Conservation (phyloP, 2,888 invertebrate genomes). For the Trisateles emortualis region DNA sequence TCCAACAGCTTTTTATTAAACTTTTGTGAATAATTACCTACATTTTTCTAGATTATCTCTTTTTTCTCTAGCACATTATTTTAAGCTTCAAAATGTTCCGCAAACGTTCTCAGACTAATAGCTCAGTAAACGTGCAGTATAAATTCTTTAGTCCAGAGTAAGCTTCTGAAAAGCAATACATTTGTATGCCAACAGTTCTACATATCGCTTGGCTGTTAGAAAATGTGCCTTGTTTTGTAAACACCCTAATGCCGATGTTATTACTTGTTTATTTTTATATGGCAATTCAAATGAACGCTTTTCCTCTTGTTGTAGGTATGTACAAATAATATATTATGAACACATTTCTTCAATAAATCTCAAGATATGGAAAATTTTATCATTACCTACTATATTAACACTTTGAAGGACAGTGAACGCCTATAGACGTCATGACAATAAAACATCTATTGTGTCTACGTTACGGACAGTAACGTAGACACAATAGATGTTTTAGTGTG, state of each 20-base stretch:
- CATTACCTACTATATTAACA: background rate
- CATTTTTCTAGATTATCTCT: slow-evolving; percentile 9
- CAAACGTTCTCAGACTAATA: slow-evolving; percentile 1
- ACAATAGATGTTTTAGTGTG: too few species aligned
- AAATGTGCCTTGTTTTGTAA: slow-evolving; percentile 7
- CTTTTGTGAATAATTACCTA: slow-evolving; percentile 27
- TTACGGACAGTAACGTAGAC: too few species aligned
- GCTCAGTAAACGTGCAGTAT: background rate
- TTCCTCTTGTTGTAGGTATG: slow-evolving; percentile 7
- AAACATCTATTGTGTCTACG: too few species aligned
- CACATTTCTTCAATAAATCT: background rate
- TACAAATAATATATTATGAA: background rate
- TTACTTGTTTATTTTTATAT: slow-evolving; percentile 34
- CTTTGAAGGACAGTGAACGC: too few species aligned
- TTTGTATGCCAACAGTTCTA: background rate
- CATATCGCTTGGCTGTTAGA: background rate
- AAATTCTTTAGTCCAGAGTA: background rate
- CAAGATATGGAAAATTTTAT: background rate
- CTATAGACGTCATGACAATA: too few species aligned
- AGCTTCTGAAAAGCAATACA: background rate
- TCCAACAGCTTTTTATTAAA: slow-evolving; percentile 24
- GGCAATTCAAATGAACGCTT: slow-evolving; percentile 33
- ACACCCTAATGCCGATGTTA: slow-evolving; percentile 27
- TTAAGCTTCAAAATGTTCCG: background rate
- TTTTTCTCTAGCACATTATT: slow-evolving; percentile 11